phyloP scores from a whole-genome alignment of 2,888 invertebrate genomes.

The Eilema caniola region DNA sequence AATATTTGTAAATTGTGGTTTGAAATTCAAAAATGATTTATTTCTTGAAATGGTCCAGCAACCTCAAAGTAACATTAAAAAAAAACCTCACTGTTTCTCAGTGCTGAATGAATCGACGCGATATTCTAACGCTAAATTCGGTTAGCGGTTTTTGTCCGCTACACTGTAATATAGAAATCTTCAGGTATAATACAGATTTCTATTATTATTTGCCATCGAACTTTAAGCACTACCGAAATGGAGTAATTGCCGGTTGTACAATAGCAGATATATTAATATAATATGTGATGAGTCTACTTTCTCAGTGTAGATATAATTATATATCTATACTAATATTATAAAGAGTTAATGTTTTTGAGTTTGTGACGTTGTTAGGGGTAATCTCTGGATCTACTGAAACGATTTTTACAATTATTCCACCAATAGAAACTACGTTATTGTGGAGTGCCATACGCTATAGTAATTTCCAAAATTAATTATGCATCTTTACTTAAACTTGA shows the following conservation, averaged over 20 bases:
- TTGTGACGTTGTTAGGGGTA: too few species aligned
- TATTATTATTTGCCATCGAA: slow-evolving; percentile 72
- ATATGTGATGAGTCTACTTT: slow-evolving; percentile 54
- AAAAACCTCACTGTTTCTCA: slow-evolving; percentile 73
- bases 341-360: too few species aligned
- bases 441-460: too few species aligned
- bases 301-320: slow-evolving; percentile 47
- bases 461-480: too few species aligned
- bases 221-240: slow-evolving; percentile 72
- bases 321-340: too few species aligned
- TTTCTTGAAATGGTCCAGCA: slow-evolving; percentile 62
- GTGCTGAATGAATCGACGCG: slow-evolving; percentile 76
- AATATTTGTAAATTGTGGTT: slow-evolving; percentile 31
- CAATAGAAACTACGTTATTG: too few species aligned
- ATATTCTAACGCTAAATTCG: slow-evolving; percentile 73
- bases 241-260: slow-evolving; percentile 69
- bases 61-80: slow-evolving; percentile 70
- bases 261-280: slow-evolving; percentile 55
- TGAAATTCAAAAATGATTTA: slow-evolving; percentile 24
- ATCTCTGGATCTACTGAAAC: too few species aligned
- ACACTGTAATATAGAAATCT: slow-evolving; percentile 67
- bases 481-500: too few species aligned
- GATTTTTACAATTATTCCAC: too few species aligned
- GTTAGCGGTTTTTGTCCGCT: slow-evolving; percentile 76
- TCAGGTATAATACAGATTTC: slow-evolving; percentile 66